phyloP scores from a whole-genome alignment of 2,888 invertebrate genomes.

The Pristionchus exspectatus region DNA sequence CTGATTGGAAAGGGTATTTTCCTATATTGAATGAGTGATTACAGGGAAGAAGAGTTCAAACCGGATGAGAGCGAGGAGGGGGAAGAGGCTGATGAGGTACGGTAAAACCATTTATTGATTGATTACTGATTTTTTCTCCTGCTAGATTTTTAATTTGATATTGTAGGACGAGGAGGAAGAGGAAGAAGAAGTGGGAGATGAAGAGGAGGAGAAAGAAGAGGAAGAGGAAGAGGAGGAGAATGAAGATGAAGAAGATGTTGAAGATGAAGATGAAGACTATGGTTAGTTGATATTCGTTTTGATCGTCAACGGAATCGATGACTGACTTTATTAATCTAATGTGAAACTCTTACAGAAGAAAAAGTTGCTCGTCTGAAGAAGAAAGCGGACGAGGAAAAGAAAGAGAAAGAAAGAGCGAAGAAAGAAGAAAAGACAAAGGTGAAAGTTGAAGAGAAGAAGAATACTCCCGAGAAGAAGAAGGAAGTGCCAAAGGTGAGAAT shows the following conservation, averaged over 20 bases:
- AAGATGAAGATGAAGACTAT: slow-evolving; percentile 54
- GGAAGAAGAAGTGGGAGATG: slow-evolving; percentile 55
- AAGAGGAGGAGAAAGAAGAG: slow-evolving; percentile 58
- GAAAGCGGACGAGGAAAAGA: slow-evolving; percentile 33
- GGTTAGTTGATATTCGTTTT: slow-evolving; percentile 22
- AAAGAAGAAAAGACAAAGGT: slow-evolving; percentile 18
- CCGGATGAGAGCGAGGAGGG: slow-evolving; percentile 50
- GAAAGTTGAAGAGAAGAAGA: slow-evolving; percentile 49
- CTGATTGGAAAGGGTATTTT: background rate
- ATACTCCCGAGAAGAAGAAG: slow-evolving; percentile 44
- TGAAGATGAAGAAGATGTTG: slow-evolving; percentile 56
- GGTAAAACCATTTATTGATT: slow-evolving; percentile 37
- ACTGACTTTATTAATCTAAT: background rate
- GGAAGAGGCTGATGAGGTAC: slow-evolving; percentile 56
- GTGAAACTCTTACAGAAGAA: background rate
- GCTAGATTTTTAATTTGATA: background rate
- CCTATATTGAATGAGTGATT: background rate
- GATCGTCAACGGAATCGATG: background rate
- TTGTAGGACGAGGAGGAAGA: slow-evolving; percentile 29
- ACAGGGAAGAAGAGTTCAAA: slow-evolving; percentile 51
- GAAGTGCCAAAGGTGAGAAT: background rate
- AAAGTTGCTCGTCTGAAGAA: slow-evolving; percentile 20
- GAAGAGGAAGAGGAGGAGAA: slow-evolving; percentile 58
- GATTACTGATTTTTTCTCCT: background rate
- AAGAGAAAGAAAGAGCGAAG: slow-evolving; percentile 38